A percentile compares a stretch with the other conserved stretches of the same genome.
Conservation (phyloP, 2,113 vertebrate species). For the Etia nguti region DNA sequence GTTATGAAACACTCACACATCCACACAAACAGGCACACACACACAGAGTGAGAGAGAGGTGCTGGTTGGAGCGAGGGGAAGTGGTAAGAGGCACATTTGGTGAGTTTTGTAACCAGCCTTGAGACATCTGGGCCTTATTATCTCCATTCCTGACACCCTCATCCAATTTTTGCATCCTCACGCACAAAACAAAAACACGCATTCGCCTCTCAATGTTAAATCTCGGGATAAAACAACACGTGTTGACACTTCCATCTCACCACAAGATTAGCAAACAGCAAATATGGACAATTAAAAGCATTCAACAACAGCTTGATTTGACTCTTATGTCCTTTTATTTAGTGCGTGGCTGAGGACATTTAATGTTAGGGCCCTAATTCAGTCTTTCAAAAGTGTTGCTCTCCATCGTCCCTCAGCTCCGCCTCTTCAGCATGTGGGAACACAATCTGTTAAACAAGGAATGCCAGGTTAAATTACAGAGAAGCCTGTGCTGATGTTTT, state of each 20-base stretch:
- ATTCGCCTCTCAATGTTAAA: not conserved
- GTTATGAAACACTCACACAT: conserved; percentile 25
- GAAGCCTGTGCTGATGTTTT: not conserved
- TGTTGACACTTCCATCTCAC: not conserved
- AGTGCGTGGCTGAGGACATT: not conserved
- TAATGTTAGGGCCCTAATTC: not conserved
- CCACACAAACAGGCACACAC: not conserved
- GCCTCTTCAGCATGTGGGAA: conserved; percentile 47
- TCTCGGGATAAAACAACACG: not conserved
- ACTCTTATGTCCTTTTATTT: not conserved
- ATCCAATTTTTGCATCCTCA: not conserved
- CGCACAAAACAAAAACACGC: not conserved
- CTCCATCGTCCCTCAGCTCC: not conserved
- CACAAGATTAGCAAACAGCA: not conserved
- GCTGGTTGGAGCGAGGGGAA: not conserved
- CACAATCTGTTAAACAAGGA: conserved; percentile 42
- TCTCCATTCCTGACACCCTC: not conserved
- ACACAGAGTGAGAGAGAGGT: fast-evolving
- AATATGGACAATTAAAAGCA: not conserved
- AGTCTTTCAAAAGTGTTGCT: not conserved
- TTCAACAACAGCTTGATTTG: not conserved
- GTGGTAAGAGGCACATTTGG: not conserved
- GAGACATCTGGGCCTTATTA: conserved; percentile 40
- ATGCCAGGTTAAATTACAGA: conserved; percentile 4
- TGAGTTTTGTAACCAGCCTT: conserved; percentile 52